A percentile compares a stretch with the other conserved stretches of the same genome.
Conservation (phyloP, 2,113 vertebrate species). For the Dipodomys stephensi region DNA sequence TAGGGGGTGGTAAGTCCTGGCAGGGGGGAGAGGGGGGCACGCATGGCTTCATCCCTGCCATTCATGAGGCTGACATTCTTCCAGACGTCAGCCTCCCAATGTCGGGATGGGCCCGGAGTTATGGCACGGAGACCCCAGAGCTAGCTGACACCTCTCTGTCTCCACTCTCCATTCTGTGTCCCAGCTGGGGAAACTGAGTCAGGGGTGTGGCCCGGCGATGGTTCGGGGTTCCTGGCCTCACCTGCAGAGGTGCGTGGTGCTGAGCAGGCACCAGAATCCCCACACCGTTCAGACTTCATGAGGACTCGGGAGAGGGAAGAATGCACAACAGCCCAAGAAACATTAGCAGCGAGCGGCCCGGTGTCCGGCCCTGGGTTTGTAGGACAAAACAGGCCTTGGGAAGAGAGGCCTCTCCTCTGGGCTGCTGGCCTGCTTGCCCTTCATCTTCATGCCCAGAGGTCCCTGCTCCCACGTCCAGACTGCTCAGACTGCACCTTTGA, state of each 20-base stretch:
- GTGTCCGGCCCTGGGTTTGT: neutral
- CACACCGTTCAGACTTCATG: neutral
- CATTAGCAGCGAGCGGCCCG: neutral
- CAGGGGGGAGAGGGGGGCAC: neutral
- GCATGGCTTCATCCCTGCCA: too few species aligned
- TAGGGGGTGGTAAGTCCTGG: fast-evolving
- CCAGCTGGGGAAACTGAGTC: neutral
- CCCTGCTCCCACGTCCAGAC: too few species aligned
- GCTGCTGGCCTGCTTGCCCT: too few species aligned
- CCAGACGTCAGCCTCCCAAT: too few species aligned
- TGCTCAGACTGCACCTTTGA: too few species aligned
- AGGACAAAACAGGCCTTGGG: neutral
- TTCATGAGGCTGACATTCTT: neutral
- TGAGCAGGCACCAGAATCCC: neutral
- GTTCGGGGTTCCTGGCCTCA: fast-evolving
- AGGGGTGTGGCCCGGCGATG: fast-evolving
- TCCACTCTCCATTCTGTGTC: neutral
- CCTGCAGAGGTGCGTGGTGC: fast-evolving
- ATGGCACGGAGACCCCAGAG: neutral
- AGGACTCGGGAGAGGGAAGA: neutral
- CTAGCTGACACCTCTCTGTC: neutral
- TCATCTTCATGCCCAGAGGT: too few species aligned
- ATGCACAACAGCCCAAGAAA: neutral
- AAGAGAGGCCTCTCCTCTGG: neutral
- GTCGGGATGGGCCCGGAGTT: neutral